A percentile compares a stretch with the other conserved stretches of the same genome.
Conservation (phyloP, 2,888 invertebrate genomes). For the Volucella zonaria region DNA sequence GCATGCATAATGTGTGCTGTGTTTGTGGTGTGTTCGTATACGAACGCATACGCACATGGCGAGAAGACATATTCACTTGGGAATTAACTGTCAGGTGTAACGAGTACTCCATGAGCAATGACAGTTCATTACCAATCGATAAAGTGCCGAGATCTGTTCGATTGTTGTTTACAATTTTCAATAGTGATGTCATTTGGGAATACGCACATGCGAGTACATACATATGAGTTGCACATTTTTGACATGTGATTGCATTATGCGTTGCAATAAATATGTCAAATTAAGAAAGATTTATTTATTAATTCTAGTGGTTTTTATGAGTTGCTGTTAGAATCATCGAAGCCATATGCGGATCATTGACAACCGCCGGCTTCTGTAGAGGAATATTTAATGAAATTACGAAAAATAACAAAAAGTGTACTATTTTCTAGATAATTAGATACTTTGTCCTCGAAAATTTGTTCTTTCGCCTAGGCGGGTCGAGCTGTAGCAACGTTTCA, state of each 20-base stretch:
- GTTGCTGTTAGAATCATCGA: too few relatives aligned
- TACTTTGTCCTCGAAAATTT: too few relatives aligned
- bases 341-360: too few relatives aligned
- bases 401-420: too few relatives aligned
- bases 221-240: neutral
- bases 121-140: constrained; percentile 57
- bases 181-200: constrained; percentile 53
- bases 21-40: too few relatives aligned
- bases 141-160: constrained; percentile 42
- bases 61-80: constrained; percentile 29
- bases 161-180: constrained; percentile 32
- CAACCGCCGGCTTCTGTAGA: too few relatives aligned
- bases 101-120: constrained; percentile 51
- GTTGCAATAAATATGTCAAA: constrained; percentile 53
- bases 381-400: too few relatives aligned
- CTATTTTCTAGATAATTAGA: too few relatives aligned
- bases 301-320: too few relatives aligned
- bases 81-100: constrained; percentile 27
- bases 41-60: neutral
- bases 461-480: too few relatives aligned
- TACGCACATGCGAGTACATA: neutral
- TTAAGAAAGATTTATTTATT: constrained; percentile 34
- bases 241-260: constrained; percentile 19
- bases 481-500: too few relatives aligned
- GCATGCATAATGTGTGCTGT: constrained; percentile 7